Evolutionary conservation across 2,113 vertebrate species (phyloP).

Genomic region (Bos indicus): DNA sequence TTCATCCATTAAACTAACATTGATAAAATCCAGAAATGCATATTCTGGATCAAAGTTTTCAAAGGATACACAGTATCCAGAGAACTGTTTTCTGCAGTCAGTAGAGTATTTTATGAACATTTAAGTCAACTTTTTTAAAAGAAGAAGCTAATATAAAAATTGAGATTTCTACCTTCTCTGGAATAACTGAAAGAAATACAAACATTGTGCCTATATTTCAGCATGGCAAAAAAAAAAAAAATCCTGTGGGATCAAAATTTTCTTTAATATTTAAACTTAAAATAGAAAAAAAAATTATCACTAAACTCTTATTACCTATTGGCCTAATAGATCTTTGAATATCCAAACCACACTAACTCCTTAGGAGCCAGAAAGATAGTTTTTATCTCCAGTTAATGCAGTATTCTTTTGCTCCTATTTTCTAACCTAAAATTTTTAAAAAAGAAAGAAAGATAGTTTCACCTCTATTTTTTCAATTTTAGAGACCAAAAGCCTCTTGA

Average conservation of each 20-base stretch:
- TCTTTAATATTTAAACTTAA: neutral
- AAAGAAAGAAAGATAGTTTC: neutral
- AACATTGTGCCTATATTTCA: neutral
- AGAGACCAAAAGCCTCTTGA: neutral
- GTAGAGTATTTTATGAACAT: neutral
- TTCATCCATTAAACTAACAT: neutral
- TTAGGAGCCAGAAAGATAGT: neutral
- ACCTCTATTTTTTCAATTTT: neutral
- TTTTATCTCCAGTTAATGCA: neutral
- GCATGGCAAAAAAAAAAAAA: neutral
- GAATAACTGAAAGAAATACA: neutral
- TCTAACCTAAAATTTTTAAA: neutral
- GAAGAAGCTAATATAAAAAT: neutral
- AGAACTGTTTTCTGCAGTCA: neutral
- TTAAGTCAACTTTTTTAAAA: neutral
- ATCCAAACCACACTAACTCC: neutral
- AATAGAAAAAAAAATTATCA: neutral
- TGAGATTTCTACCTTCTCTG: neutral
- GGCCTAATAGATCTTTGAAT: neutral
- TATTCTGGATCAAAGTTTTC: neutral
- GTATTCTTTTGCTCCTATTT: neutral
- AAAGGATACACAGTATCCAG: neutral
- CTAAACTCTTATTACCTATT: neutral
- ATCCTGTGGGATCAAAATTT: neutral
- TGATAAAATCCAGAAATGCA: neutral